Evolutionary conservation across 2,888 invertebrate genomes (phyloP).

Genomic region (Diarsia mendica): DNA sequence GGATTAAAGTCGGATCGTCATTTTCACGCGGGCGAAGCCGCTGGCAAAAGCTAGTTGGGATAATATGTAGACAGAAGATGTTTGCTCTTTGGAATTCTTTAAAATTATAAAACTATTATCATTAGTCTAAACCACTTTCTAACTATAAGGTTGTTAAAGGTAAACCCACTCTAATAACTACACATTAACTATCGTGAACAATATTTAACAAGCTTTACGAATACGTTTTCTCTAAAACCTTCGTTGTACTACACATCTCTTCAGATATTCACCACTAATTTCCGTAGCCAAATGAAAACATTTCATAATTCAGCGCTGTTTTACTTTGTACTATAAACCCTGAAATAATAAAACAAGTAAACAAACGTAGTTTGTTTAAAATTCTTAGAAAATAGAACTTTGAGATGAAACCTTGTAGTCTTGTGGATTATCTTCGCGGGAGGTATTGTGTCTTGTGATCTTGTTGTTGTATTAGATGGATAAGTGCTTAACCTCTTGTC

Average conservation of each 20-base stretch:
- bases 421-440: neutral
- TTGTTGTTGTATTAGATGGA: neutral
- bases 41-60: no score
- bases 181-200: no score
- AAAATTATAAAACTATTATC: no score
- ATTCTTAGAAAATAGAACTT: conserved; percentile 18
- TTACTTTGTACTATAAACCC: conserved; percentile 14
- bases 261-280: conserved; percentile 45
- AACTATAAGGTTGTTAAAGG: no score
- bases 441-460: neutral
- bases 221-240: neutral
- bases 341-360: conserved; percentile 29
- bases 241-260: neutral
- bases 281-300: conserved; percentile 27
- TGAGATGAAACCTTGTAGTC: neutral
- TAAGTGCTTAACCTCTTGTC: no score
- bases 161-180: no score
- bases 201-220: neutral
- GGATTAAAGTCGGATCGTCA: no score
- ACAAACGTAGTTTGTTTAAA: neutral
- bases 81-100: no score
- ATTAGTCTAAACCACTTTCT: no score
- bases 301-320: conserved; percentile 35
- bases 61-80: no score
- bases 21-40: no score